Evolutionary conservation across 2,888 invertebrate genomes (phyloP).

Genomic region (Meganola albula): DNA sequence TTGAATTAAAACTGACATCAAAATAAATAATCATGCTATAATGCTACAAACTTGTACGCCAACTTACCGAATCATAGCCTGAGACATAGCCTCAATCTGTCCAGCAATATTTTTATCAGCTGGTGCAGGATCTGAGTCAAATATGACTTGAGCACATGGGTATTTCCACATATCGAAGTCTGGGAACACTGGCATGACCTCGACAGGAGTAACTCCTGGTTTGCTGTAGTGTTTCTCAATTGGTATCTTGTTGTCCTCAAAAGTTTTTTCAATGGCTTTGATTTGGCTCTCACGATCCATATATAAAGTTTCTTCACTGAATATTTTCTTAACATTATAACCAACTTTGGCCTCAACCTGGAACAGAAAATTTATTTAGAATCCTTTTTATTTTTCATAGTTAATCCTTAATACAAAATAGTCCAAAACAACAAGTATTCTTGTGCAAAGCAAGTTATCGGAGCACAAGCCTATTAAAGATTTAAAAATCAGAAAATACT

Average conservation of each 20-base stretch:
- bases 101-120: conserved; percentile 90
- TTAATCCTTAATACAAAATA: too few relatives aligned
- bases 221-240: conserved; percentile 97
- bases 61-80: conserved; percentile 96
- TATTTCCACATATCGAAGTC: conserved; percentile 99
- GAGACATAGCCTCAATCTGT: conserved; percentile 98
- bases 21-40: conserved; percentile 2
- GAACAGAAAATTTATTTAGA: conserved; percentile 11
- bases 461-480: too few relatives aligned
- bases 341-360: conserved; percentile 98
- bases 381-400: too few relatives aligned
- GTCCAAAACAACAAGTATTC: too few relatives aligned
- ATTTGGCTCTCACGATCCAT: conserved; percentile 98
- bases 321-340: conserved; percentile 96
- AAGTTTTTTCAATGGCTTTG: conserved; percentile 97
- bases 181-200: conserved; percentile 90
- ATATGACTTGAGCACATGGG: conserved; percentile 98
- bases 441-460: too few relatives aligned
- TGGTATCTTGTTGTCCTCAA: conserved; percentile 90
- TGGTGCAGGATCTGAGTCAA: conserved; percentile 98
- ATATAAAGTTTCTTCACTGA: conserved; percentile 94
- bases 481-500: too few relatives aligned
- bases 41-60: too few relatives aligned
- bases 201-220: conserved; percentile 94
- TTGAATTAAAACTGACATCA: neutral